A percentile compares a stretch with the other conserved stretches of the same genome.
phyloP scores from a whole-genome alignment of 2,888 invertebrate genomes.

The Lepidochitona cinerea region DNA sequence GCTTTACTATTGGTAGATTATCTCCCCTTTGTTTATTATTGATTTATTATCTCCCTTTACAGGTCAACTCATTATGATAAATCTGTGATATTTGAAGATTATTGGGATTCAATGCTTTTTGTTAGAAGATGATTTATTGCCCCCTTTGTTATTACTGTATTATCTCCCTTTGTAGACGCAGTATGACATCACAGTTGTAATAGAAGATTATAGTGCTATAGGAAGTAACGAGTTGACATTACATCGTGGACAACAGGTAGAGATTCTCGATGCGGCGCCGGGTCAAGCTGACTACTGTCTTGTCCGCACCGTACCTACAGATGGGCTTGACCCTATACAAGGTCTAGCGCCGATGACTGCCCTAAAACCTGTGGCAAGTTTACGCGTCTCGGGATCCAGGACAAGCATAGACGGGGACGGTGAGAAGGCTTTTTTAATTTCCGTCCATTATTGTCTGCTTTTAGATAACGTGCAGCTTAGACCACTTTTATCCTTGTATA shows the following conservation, averaged over 20 bases:
- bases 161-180: neutral
- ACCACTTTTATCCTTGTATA: no score
- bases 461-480: no score
- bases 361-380: slow-evolving; percentile 66
- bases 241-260: slow-evolving; percentile 93
- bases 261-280: slow-evolving; percentile 82
- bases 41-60: no score
- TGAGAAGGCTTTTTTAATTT: slow-evolving; percentile 38
- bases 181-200: slow-evolving; percentile 45
- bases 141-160: no score
- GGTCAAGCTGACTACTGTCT: slow-evolving; percentile 70
- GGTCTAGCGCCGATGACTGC: slow-evolving; percentile 70
- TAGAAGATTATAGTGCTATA: slow-evolving; percentile 82
- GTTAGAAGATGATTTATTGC: no score
- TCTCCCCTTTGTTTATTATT: no score
- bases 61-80: no score
- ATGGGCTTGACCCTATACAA: slow-evolving; percentile 46
- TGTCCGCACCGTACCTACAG: slow-evolving; percentile 60
- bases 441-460: no score
- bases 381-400: slow-evolving; percentile 60
- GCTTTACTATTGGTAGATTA: no score
- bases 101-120: no score
- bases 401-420: slow-evolving; percentile 69
- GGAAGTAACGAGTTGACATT: slow-evolving; percentile 87
- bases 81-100: no score